Base-by-base conservation (phyloP, 2,797 vertebrate genomes). In the Ibycter americanus region DNA sequence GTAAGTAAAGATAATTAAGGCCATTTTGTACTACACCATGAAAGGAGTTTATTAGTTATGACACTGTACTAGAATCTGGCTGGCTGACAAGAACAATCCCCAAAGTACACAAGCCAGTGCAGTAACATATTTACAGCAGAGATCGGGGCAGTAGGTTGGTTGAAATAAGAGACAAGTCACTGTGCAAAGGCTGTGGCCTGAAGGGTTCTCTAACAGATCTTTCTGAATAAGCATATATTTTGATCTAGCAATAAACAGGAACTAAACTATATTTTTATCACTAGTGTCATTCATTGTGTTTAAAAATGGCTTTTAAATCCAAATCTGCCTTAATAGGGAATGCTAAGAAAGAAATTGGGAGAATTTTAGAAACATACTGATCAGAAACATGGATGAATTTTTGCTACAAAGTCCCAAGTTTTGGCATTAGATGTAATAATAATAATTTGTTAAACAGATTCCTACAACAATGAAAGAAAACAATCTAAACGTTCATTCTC, bases 71-170 rank as follows among this genome's bases (percentile, higher is more conserved):
- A 59, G 70, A 55, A 51, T 22, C 47, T 55, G 68, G 11, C 36
- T 79, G 80, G 36, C 25, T 84, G 70, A 38, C 34, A 72, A 83
- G 18, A 73, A 29, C 59, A 61, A 2, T 11, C 62, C 66, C 55
- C n/a, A 25, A 31, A 67, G 8, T 31, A 42, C 47, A 36, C 38
- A 31, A 42, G 32, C 6, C 68, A 32, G 20, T 2, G 31, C 44
- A 54, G 6, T 4, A n/a, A 46, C 2, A 26, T 20, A 80, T 81
- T 81, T 56, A 22, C 56, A 76, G 34, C 19, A 59, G 42, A 58
- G 71, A 49, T 1, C 3, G 2, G 42, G 59, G n/a, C 63, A 67
- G 34, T 5, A 49, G 47, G 6, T 11, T 0, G 0, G 8, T 1
- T n/a, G 52, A 56, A 27, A 36, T 1, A 20, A 29, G 34, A 62